A percentile compares a stretch with the other conserved stretches of the same genome.
Conservation (phyloP, 2,888 invertebrate genomes). For the Agonopterix heracliana region DNA sequence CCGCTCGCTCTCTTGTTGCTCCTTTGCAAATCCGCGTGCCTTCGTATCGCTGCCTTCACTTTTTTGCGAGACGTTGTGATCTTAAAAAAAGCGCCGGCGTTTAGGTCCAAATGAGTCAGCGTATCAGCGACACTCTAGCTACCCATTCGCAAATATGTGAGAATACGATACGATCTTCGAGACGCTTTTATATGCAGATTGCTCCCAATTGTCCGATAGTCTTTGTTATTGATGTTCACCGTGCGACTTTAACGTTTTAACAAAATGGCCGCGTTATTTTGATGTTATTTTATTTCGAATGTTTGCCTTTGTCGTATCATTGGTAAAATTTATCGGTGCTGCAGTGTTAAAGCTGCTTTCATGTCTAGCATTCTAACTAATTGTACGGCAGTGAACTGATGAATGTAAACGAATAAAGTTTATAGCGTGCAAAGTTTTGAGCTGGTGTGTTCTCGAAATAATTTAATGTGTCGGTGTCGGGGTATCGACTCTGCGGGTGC, state of each 20-base stretch:
- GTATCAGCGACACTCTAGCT: background rate
- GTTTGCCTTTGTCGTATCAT: slow-evolving; percentile 17
- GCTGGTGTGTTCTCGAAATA: slow-evolving; percentile 48
- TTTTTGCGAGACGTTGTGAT: slow-evolving; percentile 42
- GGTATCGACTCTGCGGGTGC: slow-evolving; percentile 13
- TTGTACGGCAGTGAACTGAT: background rate
- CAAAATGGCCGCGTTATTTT: slow-evolving; percentile 9
- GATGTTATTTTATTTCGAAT: slow-evolving; percentile 30
- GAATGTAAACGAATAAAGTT: background rate
- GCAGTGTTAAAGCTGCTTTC: too few species aligned
- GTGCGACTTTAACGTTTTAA: slow-evolving; percentile 15
- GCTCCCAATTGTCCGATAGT: slow-evolving; percentile 9
- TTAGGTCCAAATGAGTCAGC: slow-evolving; percentile 39
- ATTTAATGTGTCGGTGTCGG: slow-evolving; percentile 33
- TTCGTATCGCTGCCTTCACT: slow-evolving; percentile 39
- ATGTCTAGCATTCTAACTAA: too few species aligned
- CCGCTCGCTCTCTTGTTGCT: slow-evolving; percentile 43
- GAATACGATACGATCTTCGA: slow-evolving; percentile 13
- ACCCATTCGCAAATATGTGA: background rate
- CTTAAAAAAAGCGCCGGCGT: slow-evolving; percentile 48
- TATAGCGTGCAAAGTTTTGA: slow-evolving; percentile 21
- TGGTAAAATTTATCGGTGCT: slow-evolving; percentile 31
- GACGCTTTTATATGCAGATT: slow-evolving; percentile 18
- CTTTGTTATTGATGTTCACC: background rate
- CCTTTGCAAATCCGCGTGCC: slow-evolving; percentile 58